A percentile compares a stretch with the other conserved stretches of the same genome.
These are phyloP conservation scores for Samia ricini DNA, from an alignment of 1,140 invertebrate species.

Conservation along the genomic window DNA sequence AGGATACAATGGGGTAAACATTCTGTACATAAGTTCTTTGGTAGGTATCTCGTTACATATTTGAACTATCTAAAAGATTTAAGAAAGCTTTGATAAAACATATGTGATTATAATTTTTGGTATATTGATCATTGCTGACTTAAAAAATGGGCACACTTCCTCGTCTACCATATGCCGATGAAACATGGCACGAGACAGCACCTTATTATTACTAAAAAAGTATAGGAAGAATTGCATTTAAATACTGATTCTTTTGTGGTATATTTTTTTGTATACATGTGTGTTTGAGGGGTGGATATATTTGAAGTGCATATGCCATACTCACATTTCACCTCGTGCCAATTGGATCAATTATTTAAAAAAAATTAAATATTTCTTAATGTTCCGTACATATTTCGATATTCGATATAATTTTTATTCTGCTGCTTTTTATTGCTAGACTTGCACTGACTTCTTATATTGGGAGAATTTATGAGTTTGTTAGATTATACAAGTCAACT, in stretches of 20 bases:
- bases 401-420: no score
- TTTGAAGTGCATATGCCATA: constrained; percentile 27
- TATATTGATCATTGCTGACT: constrained; percentile 46
- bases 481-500: no score
- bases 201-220: constrained; percentile 62
- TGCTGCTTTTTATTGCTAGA: no score
- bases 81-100: not conserved
- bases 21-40: no score
- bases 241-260: constrained; percentile 47
- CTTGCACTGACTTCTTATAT: no score
- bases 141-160: constrained; percentile 50
- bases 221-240: constrained; percentile 42
- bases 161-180: constrained; percentile 58
- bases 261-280: constrained; percentile 28
- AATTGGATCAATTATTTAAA: constrained; percentile 1
- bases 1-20: no score
- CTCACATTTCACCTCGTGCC: constrained; percentile 39
- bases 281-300: constrained; percentile 18
- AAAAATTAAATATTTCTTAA: not conserved
- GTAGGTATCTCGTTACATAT: no score
- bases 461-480: no score
- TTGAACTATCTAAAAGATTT: no score
- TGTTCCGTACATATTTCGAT: no score
- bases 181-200: constrained; percentile 47
- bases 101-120: constrained; percentile 45